Evolutionary conservation across 2,888 invertebrate species (phyloP).

Genomic region (Rotaria magnacalcarata): DNA sequence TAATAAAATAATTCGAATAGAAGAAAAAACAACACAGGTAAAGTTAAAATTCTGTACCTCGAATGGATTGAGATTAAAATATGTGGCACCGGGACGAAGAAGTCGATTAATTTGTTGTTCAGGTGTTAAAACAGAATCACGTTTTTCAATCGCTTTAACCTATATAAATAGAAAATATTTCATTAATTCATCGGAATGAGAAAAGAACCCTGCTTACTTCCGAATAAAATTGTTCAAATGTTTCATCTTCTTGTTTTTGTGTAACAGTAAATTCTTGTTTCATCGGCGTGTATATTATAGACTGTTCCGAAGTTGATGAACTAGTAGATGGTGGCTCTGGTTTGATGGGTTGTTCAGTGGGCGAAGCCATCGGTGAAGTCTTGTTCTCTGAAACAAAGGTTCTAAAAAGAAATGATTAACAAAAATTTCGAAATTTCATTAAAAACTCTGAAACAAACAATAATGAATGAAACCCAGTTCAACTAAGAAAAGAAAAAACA

Average conservation of each 20-base stretch:
- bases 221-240: slow-evolving; percentile 15
- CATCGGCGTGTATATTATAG: neutral
- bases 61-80: slow-evolving; percentile 91
- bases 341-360: neutral
- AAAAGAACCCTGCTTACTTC: neutral
- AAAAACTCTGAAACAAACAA: neutral
- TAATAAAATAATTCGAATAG: neutral
- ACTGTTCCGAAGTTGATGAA: neutral
- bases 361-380: neutral
- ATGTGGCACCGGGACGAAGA: slow-evolving; percentile 89
- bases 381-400: neutral
- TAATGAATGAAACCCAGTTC: neutral
- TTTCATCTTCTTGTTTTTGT: neutral
- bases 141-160: slow-evolving; percentile 32
- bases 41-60: slow-evolving; percentile 48
- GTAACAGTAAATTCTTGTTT: neutral
- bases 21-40: neutral
- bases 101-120: slow-evolving; percentile 80
- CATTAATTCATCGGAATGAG: neutral
- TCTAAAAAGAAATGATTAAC: neutral
- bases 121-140: slow-evolving; percentile 37
- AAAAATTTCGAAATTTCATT: neutral
- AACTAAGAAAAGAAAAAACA: neutral
- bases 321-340: neutral
- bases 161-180: neutral